phyloP scores from a whole-genome alignment of 2,888 invertebrate genomes.

The Calameuta filiformis region DNA sequence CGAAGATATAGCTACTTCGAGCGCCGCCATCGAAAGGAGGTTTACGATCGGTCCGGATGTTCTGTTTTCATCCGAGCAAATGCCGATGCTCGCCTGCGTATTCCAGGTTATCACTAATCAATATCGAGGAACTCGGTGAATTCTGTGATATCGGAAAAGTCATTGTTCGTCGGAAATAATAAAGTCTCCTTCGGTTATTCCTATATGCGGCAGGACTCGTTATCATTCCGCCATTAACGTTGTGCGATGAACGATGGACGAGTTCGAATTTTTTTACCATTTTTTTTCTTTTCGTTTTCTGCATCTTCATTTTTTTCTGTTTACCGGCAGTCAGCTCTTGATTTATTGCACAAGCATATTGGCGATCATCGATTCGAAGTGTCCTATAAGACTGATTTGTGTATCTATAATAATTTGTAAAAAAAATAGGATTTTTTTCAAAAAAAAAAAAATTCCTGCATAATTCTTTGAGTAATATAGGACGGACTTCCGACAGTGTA shows the following conservation, averaged over 20 bases:
- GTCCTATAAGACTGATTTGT: background rate
- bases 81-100: background rate
- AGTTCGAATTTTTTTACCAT: background rate
- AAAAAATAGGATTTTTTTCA: too few species aligned
- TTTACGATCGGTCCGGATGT: background rate
- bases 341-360: background rate
- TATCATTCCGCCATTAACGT: background rate
- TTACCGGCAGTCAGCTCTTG: background rate
- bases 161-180: background rate
- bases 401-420: background rate
- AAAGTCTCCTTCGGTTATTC: background rate
- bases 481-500: too few species aligned
- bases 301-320: too few species aligned
- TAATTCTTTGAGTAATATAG: too few species aligned
- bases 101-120: background rate
- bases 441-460: too few species aligned
- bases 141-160: background rate
- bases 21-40: background rate
- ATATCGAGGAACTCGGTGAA: background rate
- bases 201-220: background rate
- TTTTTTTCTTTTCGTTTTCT: too few species aligned
- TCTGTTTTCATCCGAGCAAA: background rate
- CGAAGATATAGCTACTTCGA: background rate
- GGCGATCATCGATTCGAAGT: background rate
- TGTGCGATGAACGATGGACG: background rate